Evolutionary conservation across 2,888 invertebrate species (phyloP), one percentile per base, ranked within the genome.

Genomic region (Kryphioiulus occultus): DNA sequence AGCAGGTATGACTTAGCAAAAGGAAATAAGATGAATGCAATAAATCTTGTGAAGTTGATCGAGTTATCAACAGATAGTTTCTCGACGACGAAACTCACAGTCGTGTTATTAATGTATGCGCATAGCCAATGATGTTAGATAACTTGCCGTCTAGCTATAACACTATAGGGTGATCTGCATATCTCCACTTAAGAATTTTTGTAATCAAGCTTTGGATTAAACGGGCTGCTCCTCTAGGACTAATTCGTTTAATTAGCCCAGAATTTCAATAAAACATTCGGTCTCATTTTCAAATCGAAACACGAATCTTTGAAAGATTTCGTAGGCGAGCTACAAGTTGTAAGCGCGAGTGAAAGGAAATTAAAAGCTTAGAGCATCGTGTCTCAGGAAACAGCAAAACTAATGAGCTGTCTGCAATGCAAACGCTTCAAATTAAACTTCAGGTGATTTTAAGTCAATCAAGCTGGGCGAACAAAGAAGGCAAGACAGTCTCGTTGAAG

Each of bases 391-490:
- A 68, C 22, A 10, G 59, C 59, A 68, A 68, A 68, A 68, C 59
- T 68, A 68, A 68, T 68, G 59, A 68, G 59, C 59, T 22, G 59
- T 68, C 59, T 68, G 59, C 59, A 68, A 68, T 68, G 59, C 59
- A 68, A 68, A 68, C 59, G 59, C 22, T 68, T 68, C 9, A 68
- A 68, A 68, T 68, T 68, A 68, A 68, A 68, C 59, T 68, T 68
- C 53, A 68, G 59, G 59, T 68, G 59, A 68, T 68, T 68, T 68
- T 68, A 68, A 68, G 59, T 68, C 59, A 68, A 68, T 68, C 59
- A 68, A 68, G 22, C 59, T 68, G 59, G 7, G 22, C 26, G 59
- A 68, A 22, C 59, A 26, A 68, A 22, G 59, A 7, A 26, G 22
- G 22, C 59, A 9, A 68, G 59, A 26, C 59, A 68, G 59, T 68